These are phyloP conservation scores for Eueremaeus valkanovi DNA, from an alignment of 2,888 invertebrate genomes.

Conservation along the genomic window DNA sequence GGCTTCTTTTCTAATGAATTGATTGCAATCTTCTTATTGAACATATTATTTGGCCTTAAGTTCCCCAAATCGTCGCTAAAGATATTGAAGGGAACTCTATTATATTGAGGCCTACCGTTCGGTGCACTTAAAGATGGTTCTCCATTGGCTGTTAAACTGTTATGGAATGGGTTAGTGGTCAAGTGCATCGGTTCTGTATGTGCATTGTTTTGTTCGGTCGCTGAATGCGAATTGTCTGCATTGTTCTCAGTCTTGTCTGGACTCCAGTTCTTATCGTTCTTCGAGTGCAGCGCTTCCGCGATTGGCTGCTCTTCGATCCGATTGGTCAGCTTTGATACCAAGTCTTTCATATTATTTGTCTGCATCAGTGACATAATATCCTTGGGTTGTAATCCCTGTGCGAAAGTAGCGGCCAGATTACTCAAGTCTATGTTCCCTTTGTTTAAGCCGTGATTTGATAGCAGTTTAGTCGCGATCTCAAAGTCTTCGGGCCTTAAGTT, in stretches of 20 bases:
- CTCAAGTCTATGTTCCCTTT: constrained; percentile 27
- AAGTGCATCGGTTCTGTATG: not conserved
- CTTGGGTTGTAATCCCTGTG: constrained; percentile 18
- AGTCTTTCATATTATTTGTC: constrained; percentile 25
- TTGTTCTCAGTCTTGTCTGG: not conserved
- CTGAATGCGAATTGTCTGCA: not conserved
- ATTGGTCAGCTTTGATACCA: constrained; percentile 24
- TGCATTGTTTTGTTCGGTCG: not conserved
- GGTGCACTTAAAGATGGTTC: not conserved
- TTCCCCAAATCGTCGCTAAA: not conserved
- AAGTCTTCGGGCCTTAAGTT: constrained; percentile 36
- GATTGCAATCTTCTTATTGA: not conserved
- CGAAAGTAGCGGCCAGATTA: constrained; percentile 27
- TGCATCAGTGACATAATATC: constrained; percentile 17
- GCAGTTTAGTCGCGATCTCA: constrained; percentile 19
- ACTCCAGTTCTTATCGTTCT: not conserved
- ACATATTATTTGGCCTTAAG: not conserved
- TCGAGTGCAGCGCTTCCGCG: constrained; percentile 15
- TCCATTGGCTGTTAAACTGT: not conserved
- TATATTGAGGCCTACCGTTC: not conserved
- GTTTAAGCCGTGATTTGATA: constrained; percentile 26
- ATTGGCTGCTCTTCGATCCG: constrained; percentile 10
- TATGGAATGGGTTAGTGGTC: not conserved
- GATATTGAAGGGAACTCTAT: not conserved
- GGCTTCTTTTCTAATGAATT: not conserved